Evolutionary conservation across 2,113 vertebrate species (phyloP), one percentile per base, ranked within the genome.

Genomic region (Labeo catla): DNA sequence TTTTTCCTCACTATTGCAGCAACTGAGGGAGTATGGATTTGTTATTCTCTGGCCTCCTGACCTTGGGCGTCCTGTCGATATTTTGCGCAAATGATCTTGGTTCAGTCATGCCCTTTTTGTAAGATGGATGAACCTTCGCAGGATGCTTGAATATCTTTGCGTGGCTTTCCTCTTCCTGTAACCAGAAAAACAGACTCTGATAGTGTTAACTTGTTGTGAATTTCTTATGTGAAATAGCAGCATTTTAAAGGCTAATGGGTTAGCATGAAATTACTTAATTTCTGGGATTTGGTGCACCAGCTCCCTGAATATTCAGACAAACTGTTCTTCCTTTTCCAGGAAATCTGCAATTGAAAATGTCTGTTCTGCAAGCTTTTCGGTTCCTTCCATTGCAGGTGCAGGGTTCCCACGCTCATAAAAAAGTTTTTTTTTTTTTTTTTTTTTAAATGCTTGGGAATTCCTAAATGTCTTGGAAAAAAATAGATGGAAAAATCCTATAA

Each of bases 61-160:
- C 47, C 49, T 76, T 52, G 54, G 6, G 21, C 4, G 54, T 52
- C 57, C 72, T 47, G 54, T 57, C 76, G 12, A 34, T 63, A 61
- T 8, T 16, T 76, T 59, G 23, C 28, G n/a, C 39, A 28, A 80
- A 50, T 65, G 43, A 80, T 45, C 77, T 57, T 21, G 3, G 43
- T 76, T 87, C 52, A 61, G 77, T 73, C 11, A n/a, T 84, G n/a
- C 73, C 76, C 57, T 39, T 76, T 68, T 39, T 84, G 86, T 36
- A 50, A 59, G 45, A 59, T 36, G 43, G 65, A 54, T 57, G 36
- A 61, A 16, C 1, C 10, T 63, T 80, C 52, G 23, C 15, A n/a
- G 21, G 45, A 45, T 49, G 50, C 21, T 36, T 19, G 21, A 47
- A 47, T 21, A 50, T 63, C 23, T 49, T 34, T 21, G 78, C 6